phyloP scores from a whole-genome alignment of 2,888 invertebrate species.

The Eupithecia tripunctaria region DNA sequence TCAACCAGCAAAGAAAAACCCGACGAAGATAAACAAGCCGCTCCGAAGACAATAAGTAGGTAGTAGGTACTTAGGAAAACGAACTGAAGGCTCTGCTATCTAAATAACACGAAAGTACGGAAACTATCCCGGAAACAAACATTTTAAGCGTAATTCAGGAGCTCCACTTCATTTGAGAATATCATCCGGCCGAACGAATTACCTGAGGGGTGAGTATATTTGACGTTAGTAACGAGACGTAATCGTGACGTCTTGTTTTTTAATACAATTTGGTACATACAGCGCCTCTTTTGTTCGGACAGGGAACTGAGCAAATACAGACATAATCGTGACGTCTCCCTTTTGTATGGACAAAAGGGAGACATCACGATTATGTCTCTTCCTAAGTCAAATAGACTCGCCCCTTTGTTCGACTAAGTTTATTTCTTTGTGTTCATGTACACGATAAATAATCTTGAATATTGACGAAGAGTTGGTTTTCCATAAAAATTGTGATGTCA shows the following conservation, averaged over 20 bases:
- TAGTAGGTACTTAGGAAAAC: slow-evolving; percentile 8
- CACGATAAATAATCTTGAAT: not conserved
- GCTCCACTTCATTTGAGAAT: slow-evolving; percentile 67
- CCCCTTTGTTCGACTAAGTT: slow-evolving; percentile 42
- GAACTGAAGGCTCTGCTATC: slow-evolving; percentile 36
- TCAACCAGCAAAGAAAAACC: slow-evolving; percentile 15
- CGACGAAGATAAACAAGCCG: slow-evolving; percentile 19
- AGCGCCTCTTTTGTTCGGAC: too few species aligned
- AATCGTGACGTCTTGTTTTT: too few species aligned
- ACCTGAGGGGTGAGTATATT: too few species aligned
- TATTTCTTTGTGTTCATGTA: not conserved
- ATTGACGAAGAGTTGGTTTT: not conserved
- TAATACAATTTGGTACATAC: too few species aligned
- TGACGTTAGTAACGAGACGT: too few species aligned
- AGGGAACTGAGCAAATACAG: too few species aligned
- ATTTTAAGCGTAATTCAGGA: slow-evolving; percentile 63
- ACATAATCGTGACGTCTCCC: too few species aligned
- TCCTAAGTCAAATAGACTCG: too few species aligned
- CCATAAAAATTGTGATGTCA: too few species aligned
- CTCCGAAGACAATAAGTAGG: slow-evolving; percentile 10
- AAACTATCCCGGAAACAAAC: slow-evolving; percentile 50
- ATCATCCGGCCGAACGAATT: slow-evolving; percentile 53
- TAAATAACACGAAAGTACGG: slow-evolving; percentile 50
- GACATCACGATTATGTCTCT: too few species aligned
- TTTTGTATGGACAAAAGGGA: too few species aligned